phyloP scores from a whole-genome alignment of 92 coral and sea anemone genomes.

The Anthopleura xanthogrammica region DNA sequence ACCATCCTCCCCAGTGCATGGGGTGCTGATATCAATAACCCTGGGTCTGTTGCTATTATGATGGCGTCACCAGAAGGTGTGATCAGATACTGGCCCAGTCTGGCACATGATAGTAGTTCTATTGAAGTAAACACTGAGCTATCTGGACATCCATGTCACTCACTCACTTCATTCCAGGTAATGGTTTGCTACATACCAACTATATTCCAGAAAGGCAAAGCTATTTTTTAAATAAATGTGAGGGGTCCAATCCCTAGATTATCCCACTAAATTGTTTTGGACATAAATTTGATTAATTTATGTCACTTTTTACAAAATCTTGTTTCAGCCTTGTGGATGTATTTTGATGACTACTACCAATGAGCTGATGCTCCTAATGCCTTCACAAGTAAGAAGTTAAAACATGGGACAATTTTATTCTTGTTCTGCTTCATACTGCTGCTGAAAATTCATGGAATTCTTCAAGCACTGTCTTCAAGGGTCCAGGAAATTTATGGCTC shows the following conservation, averaged over 20 bases:
- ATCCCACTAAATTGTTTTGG: no score
- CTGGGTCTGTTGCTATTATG: slow-evolving; percentile 73
- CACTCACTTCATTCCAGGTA: slow-evolving; percentile 86
- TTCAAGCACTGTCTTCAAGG: no score
- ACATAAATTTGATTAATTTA: no score
- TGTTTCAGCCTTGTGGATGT: slow-evolving; percentile 74
- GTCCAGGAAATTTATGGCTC: no score
- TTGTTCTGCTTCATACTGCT: no score
- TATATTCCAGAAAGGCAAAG: no score
- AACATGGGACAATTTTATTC: background rate
- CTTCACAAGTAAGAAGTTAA: slow-evolving; percentile 63
- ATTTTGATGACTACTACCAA: slow-evolving; percentile 85
- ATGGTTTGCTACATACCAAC: background rate
- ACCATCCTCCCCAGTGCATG: slow-evolving; percentile 61
- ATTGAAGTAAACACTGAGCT: slow-evolving; percentile 85
- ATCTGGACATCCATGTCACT: slow-evolving; percentile 85
- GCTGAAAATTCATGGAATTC: no score
- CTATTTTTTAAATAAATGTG: no score
- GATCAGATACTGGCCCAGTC: slow-evolving; percentile 96
- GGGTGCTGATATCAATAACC: slow-evolving; percentile 51
- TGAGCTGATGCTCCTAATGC: slow-evolving; percentile 69
- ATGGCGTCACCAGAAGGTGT: slow-evolving; percentile 91
- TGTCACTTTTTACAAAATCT: no score
- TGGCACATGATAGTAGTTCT: slow-evolving; percentile 71
- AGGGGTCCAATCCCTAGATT: no score